Base-by-base conservation (phyloP, 2,888 invertebrate species). In the Micoletzkya japonica region DNA sequence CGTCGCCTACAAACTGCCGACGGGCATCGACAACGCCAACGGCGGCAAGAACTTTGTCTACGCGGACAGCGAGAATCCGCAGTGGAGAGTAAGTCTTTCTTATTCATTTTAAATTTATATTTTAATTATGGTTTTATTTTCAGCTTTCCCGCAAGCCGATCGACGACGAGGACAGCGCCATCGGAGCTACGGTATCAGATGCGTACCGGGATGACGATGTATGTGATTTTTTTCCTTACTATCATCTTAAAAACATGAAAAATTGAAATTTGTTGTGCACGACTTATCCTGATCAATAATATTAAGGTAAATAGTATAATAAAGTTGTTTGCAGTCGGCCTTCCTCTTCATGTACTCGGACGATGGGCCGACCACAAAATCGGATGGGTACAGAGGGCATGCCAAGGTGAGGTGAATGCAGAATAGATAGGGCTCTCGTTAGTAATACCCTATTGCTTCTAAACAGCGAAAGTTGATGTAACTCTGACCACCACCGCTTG, bases 1-100 rank as follows among this genome's bases (percentile, higher is more conserved):
- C 63, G 75, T 79, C 14, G 76, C 78, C 17, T 79, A 81, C 71
- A 81, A 81, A 52, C 71, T 80, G 20, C 81, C 81, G 20, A 73
- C 72, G 61, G 70, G 71, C 10, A 64, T 64, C 2, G 58, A 58
- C n/a, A 64, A 56, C 26, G 52, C 70, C 2, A 67, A 72, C 24
- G 49, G 37, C 17, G 77, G 78, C 7, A 71, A 70, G 57, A 74
- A 72, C 24, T 77, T 76, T 36, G 67, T 76, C 28, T 81, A 80
- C 56, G 64, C 76, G 28, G 81, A 81, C 57, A 50, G 70, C 34
- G 72, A 79, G 28, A 71, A 75, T 10, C 73, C 72, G 17, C 61
- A 20, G 10, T 66, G 64, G 64, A 52, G 54, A 54, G 64, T 66
- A n/a, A 44, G 10, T 20, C 10, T 44, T 20, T 10, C 10, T 44